A percentile compares a stretch with the other conserved stretches of the same genome.
Conservation (phyloP, 2,797 vertebrate genomes). For the Phataginus tricuspis region DNA sequence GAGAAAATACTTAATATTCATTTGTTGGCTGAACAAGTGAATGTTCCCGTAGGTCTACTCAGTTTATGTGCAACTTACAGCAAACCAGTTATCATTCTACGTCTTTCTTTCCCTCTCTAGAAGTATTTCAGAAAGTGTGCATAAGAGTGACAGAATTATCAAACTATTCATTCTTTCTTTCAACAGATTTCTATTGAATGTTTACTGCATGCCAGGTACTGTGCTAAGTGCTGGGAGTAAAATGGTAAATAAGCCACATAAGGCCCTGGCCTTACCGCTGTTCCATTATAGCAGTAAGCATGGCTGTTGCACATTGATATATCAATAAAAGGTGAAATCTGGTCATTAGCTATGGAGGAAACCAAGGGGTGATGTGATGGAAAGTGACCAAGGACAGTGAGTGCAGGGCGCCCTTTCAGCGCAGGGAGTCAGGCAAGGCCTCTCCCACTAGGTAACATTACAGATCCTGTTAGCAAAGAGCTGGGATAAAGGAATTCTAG, state of each 20-base stretch:
- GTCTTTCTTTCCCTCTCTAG: not conserved
- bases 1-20: not conserved
- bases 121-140: slow-evolving; percentile 21
- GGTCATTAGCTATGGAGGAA: not conserved
- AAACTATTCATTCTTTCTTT: slow-evolving; percentile 22
- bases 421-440: not conserved
- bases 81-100: not conserved
- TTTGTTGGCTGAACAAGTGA: not conserved
- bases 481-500: not conserved
- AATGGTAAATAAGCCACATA: slow-evolving; percentile 12
- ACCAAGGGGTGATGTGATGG: not conserved
- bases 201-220: not conserved
- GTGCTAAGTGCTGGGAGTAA: not conserved
- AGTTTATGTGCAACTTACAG: not conserved
- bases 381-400: not conserved
- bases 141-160: slow-evolving; percentile 24
- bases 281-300: not conserved
- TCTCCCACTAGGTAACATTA: not conserved
- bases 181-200: slow-evolving; percentile 15
- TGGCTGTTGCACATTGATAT: not conserved
- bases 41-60: not conserved
- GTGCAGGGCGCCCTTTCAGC: not conserved
- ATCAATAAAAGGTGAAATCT: not conserved
- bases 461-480: not conserved
- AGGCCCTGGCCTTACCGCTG: not conserved